Base-by-base conservation (phyloP, 2,888 invertebrate species). In the Stratiomys singularior region DNA sequence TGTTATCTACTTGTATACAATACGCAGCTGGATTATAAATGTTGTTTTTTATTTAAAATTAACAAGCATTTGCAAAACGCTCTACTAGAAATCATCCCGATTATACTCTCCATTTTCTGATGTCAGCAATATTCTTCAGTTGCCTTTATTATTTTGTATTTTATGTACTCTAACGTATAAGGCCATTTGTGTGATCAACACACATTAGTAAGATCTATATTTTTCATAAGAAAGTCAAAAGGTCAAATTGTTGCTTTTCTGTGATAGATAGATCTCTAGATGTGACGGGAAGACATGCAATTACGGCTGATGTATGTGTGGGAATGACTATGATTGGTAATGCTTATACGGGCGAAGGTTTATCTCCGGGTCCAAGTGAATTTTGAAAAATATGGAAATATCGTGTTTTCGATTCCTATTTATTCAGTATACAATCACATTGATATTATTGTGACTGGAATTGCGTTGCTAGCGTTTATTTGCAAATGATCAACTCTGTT, bases 211-310 rank as follows among this genome's bases (percentile, higher is more conserved):
- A 27, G 18, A 52, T 72, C 18, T 72, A 18, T 72, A 27, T 58
- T 74, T 11, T 60, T 37, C 28, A 72, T 56, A 56, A 9, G n/a
- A 58, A 60, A 74, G 58, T 74, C 60, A 74, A 74, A 60, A 60
- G 74, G 58, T 74, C n/a, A 37, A 72, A 25, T 52, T 60, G 18
- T 44, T 74, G 58, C n/a, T 60, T 30, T 37, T 60, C 74, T 60
- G 23, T 74, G 74, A 74, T 74, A 74, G 74, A 74, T 74, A 74
- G 74, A 74, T 74, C 74, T 74, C 74, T 58, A 74, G 60, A 28
- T 69, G 25, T 46, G 1, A 23, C 13, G 47, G 47, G 60, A 21
- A 60, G 5, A 21, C 21, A 23, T 52, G 15, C 7, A 52, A 13
- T 60, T 4, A 23, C 18, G 4, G 18, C 11, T 15, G 23, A 60